These are phyloP conservation scores for Drosophila yakuba DNA, from an alignment of 1,140 invertebrate species.

Conservation along the genomic window DNA sequence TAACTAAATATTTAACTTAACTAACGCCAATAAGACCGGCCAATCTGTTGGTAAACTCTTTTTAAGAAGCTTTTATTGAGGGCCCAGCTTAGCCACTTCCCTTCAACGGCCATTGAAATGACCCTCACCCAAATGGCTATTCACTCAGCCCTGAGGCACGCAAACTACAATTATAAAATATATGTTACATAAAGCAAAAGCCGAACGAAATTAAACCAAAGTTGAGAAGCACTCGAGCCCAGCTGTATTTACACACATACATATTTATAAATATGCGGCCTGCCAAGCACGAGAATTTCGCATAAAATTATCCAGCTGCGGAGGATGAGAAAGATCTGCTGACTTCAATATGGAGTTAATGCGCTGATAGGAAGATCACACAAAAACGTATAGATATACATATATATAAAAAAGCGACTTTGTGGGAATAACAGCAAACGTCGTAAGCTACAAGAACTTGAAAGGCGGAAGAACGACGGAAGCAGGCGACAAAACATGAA, in stretches of 20 bases:
- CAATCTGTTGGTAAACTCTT: neutral
- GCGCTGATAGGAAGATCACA: conserved; percentile 27
- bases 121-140: conserved; percentile 44
- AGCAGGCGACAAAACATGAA: conserved; percentile 54
- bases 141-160: conserved; percentile 42
- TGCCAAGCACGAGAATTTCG: conserved; percentile 70
- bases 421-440: conserved; percentile 68
- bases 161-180: conserved; percentile 41
- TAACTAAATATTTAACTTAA: neutral
- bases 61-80: conserved; percentile 1
- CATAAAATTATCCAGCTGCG: conserved; percentile 58
- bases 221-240: conserved; percentile 17
- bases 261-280: conserved; percentile 2
- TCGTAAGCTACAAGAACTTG: conserved; percentile 57
- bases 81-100: neutral
- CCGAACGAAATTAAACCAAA: conserved; percentile 21
- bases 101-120: conserved; percentile 26
- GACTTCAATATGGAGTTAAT: conserved; percentile 47
- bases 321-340: conserved; percentile 6
- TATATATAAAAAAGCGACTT: conserved; percentile 25
- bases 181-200: conserved; percentile 9
- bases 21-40: neutral
- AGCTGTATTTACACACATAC: conserved; percentile 7
- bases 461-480: conserved; percentile 60
- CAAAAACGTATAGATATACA: conserved; percentile 8